These are phyloP conservation scores for Lithodes maja DNA, from an alignment of 2,888 invertebrate genomes.

Conservation along the genomic window DNA sequence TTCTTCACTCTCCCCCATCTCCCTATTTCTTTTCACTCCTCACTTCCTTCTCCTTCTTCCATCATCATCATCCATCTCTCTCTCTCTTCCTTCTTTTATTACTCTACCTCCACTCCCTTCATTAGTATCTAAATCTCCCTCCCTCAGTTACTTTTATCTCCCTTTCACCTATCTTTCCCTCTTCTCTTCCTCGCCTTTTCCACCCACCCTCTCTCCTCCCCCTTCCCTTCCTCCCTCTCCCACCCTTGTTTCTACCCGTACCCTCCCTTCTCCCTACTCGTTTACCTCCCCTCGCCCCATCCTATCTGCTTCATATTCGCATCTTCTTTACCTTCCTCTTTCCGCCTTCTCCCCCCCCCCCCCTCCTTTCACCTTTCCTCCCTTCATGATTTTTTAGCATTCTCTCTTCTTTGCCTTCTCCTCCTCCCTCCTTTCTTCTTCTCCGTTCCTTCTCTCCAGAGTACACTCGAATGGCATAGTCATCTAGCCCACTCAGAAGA, in stretches of 20 bases:
- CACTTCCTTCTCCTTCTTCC: not conserved
- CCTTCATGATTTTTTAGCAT: not conserved
- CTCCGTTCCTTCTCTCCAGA: not conserved
- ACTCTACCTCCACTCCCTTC: not conserved
- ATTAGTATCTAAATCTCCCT: not conserved
- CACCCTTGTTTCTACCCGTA: not conserved
- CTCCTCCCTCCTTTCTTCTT: not conserved
- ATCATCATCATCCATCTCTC: not conserved
- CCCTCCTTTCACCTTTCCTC: not conserved
- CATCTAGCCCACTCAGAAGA: no score
- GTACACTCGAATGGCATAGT: no score
- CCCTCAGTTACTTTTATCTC: not conserved
- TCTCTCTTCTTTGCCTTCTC: not conserved
- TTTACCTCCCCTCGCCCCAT: not conserved
- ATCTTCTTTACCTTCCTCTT: not conserved
- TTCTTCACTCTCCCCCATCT: not conserved
- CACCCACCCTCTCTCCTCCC: no score
- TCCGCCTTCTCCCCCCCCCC: not conserved
- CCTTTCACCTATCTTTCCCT: not conserved
- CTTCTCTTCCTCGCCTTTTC: no score
- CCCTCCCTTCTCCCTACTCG: not conserved
- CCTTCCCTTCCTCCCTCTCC: not conserved
- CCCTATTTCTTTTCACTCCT: not conserved
- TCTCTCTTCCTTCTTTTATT: not conserved
- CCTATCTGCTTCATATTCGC: not conserved